Evolutionary conservation across 2,888 invertebrate genomes (phyloP).

Genomic region (Atherix ibis): DNA sequence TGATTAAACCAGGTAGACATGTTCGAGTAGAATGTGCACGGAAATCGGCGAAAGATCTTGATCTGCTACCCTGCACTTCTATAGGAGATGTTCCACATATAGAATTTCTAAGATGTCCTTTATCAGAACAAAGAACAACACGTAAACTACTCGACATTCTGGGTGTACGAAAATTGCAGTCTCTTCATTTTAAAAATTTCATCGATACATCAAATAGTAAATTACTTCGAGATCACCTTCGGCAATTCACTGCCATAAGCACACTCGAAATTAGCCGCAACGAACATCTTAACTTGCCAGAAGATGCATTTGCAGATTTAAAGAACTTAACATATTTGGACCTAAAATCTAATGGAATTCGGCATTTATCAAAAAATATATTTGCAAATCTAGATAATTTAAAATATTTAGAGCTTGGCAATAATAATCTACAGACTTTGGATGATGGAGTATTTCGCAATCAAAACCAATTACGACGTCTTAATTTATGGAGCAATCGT

Average conservation of each 20-base stretch:
- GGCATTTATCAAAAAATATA: constrained; percentile 39
- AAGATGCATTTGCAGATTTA: constrained; percentile 43
- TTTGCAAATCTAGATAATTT: constrained; percentile 41
- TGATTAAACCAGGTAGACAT: too few relatives aligned
- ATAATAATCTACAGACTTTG: constrained; percentile 47
- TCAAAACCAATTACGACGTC: constrained; percentile 39
- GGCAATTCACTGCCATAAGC: constrained; percentile 38
- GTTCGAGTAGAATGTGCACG: too few relatives aligned
- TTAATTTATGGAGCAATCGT: constrained; percentile 55
- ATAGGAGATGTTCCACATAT: too few relatives aligned
- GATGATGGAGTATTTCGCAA: constrained; percentile 45
- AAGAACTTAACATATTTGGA: constrained; percentile 46
- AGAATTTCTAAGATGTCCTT: too few relatives aligned
- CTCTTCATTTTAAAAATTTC: too few relatives aligned
- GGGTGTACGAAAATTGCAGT: too few relatives aligned
- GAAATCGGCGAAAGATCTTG: too few relatives aligned
- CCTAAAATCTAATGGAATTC: constrained; percentile 43
- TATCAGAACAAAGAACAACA: too few relatives aligned
- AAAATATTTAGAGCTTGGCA: constrained; percentile 46
- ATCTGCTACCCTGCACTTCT: too few relatives aligned
- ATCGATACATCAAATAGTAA: too few relatives aligned
- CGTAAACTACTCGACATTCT: too few relatives aligned
- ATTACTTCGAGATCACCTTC: constrained; percentile 41
- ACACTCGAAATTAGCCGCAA: constrained; percentile 44
- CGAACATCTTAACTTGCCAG: constrained; percentile 43